Base-by-base conservation (phyloP, 2,797 vertebrate genomes). In the Danio choprae region DNA sequence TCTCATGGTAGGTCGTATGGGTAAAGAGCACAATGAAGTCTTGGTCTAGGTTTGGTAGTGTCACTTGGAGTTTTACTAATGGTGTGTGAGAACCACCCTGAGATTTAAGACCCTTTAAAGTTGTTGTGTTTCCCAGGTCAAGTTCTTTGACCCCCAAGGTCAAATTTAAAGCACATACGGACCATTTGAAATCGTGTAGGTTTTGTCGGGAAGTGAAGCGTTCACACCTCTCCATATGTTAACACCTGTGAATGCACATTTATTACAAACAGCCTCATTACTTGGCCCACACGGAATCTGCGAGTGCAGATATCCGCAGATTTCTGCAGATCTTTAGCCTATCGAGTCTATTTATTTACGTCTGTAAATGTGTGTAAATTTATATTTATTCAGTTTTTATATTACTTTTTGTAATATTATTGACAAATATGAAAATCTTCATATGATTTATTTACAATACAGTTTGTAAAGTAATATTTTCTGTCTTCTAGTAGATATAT, bases 81-180 rank as follows among this genome's bases (percentile, higher is more conserved):
- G 50, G 11, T 72, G 50, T 71, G 76, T 51, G 64, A 29, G 29
- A 65, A 67, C 22, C 76, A 41, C 51, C 53, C 62, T 46, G 12
- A 58, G 51, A 70, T 87, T 86, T 68, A 83, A 77, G 51, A 72
- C 44, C 70, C 4, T 58, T 85, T 68, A 84, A 80, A 76, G 56
- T 29, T 67, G 60, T 69, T 71, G 50, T 53, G 46, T 70, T 81
- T 84, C 83, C 63, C 77, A 64, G 82, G 82, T 89, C 79, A 86
- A 85, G 84, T 80, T 79, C 59, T 84, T 82, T 86, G 81, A 87
- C 81, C 83, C 62, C 13, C 16, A 15, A 29, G 79, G 84, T 84
- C 75, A 67, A 41, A 62, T 18, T 56, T 38, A 44, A 50, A 68
- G 20, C 12, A 68, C 68, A 29, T 40, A 53, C 16, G 2, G 60